A percentile compares a stretch with the other conserved stretches of the same genome.
phyloP scores from a whole-genome alignment of 2,888 invertebrate species.

The Tetramorium bicarinatum region DNA sequence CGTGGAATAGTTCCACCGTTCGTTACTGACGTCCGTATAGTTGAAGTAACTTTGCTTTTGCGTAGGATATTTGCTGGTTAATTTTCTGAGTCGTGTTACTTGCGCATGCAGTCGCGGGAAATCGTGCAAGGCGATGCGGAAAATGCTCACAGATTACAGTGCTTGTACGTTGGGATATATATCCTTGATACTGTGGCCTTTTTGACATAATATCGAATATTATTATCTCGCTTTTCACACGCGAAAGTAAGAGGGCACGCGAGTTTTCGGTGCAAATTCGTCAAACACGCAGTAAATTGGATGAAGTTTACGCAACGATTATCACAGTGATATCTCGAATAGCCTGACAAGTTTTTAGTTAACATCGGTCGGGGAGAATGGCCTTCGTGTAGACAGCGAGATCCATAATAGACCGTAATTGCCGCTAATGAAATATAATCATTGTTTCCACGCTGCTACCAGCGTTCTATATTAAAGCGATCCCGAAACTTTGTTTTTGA shows the following conservation, averaged over 20 bases:
- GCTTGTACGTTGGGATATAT: not conserved
- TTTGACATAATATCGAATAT: not conserved
- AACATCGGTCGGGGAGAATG: constrained; percentile 8
- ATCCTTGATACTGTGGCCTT: not conserved
- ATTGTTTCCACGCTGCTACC: constrained; percentile 51
- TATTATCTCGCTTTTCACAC: not conserved
- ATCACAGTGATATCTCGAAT: constrained; percentile 7
- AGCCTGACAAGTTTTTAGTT: constrained; percentile 29
- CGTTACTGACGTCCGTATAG: constrained; percentile 21
- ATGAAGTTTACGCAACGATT: constrained; percentile 26
- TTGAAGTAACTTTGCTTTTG: constrained; percentile 31
- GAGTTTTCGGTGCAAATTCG: constrained; percentile 15
- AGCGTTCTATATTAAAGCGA: constrained; percentile 44
- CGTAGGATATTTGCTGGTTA: constrained; percentile 44
- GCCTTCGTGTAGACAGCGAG: constrained; percentile 21
- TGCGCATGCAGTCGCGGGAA: constrained; percentile 5
- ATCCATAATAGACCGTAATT: constrained; percentile 46
- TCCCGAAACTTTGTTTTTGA: constrained; percentile 56
- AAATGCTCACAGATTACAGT: not conserved
- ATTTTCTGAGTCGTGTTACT: constrained; percentile 39
- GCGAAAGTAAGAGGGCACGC: no score
- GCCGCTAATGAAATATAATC: constrained; percentile 55
- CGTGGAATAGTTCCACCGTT: constrained; percentile 1
- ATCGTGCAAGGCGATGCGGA: not conserved
- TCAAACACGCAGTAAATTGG: constrained; percentile 8